phyloP scores from a whole-genome alignment of 2,888 invertebrate genomes.

The Sinohyriopsis cumingii region DNA sequence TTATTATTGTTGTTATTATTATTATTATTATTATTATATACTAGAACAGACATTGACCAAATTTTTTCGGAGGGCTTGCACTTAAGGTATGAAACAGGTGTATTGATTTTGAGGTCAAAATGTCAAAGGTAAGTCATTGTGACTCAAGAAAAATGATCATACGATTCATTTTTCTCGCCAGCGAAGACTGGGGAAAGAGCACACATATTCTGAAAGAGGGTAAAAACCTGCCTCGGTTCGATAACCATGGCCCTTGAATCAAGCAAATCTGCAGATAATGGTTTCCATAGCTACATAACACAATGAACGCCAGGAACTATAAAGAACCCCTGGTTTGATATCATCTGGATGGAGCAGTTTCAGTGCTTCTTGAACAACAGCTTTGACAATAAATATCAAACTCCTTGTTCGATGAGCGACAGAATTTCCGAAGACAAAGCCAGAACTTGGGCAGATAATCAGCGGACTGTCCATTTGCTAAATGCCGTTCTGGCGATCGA shows the following conservation, averaged over 20 bases:
- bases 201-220: constrained; percentile 23
- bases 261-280: constrained; percentile 1
- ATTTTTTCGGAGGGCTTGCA: too few species aligned
- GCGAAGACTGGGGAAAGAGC: constrained; percentile 51
- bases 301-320: constrained; percentile 11
- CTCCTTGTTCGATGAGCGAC: constrained; percentile 14
- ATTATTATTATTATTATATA: too few species aligned
- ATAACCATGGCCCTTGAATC: constrained; percentile 34
- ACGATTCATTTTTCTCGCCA: constrained; percentile 45
- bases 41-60: too few species aligned
- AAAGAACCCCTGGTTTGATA: constrained; percentile 49
- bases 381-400: constrained; percentile 33
- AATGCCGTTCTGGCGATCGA: constrained; percentile 53
- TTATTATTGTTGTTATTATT: too few species aligned
- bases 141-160: too few species aligned
- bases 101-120: too few species aligned
- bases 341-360: constrained; percentile 52
- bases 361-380: constrained; percentile 38
- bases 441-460: constrained; percentile 26
- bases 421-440: constrained; percentile 12
- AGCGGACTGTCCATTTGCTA: constrained; percentile 45
- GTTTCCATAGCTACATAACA: constrained; percentile 8
- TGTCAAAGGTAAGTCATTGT: too few species aligned
- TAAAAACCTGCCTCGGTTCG: constrained; percentile 34
- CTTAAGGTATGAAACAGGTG: too few species aligned